Base-by-base conservation (phyloP, 2,113 vertebrate species). In the Scomber japonicus region DNA sequence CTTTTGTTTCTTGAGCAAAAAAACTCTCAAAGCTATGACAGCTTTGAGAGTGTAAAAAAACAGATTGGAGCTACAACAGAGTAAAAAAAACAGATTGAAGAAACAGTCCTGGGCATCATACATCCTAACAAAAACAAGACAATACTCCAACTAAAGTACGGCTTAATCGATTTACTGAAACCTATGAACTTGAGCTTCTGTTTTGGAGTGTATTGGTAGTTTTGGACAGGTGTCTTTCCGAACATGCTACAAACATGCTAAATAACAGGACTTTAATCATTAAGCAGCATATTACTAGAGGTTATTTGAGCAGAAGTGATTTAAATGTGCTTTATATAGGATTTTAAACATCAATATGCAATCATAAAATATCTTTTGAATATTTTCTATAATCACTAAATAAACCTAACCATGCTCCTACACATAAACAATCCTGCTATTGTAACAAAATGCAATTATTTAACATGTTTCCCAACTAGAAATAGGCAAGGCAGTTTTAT, bases 1-100 rank as follows among this genome's bases (percentile, higher is more conserved):
- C 81, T 78, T 50, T 7, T 60, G 51, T 69, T 82, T 87, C 88
- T 63, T 35, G 87, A 73, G 85, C 14, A 80, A 69, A 27, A 27
- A 83, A 85, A 79, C 65, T 75, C 79, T 77, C 16, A 67, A 48
- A 82, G 49, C 53, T 21, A 2, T 11, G 24, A 27, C 24, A 27
- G 24, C 24, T 27, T 27, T 27, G 24, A 27, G 24, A 27, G 24
- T 27, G 24, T 27, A 27, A 27, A 27, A 27, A 27, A 27, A 27
- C 24, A 2, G 24, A 27, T 27, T 27, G 24, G 24, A 27, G 24
- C 78, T 55, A 75, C 21, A 65, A 40, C 78, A 55, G 40, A 45
- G 51, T 82, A 40, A 85, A 54, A 71, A 27, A 81, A 77, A 85
- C 57, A 82, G 71, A 87, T 55, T 49, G 46, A 6, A 63, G 60